Evolutionary conservation across 2,797 vertebrate species (phyloP), one percentile per base, ranked within the genome.

Genomic region (Melopsittacus undulatus): DNA sequence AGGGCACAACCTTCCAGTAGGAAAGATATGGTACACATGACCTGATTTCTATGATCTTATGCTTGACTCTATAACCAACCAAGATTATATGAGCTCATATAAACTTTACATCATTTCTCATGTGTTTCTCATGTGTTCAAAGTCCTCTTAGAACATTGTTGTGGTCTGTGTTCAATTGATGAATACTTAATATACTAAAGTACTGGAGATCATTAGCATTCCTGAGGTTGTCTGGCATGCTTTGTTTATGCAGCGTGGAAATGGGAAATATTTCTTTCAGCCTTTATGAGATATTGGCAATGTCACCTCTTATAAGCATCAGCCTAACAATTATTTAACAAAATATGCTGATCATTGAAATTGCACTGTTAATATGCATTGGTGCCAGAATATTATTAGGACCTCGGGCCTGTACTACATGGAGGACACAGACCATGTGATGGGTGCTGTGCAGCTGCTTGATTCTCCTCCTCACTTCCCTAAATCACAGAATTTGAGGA

Each of bases 301-400:
- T 96, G 84, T 95, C 95, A 94, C 80, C 69, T 96, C 94, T 89
- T 77, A 96, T 97, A 96, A 97, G 62, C 96, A 87, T 97, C 97
- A 97, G 82, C 34, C 82, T 95, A 92, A 82, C 92, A 96, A 97
- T 96, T 97, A 96, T 93, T 96, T 92, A 75, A 89, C 80, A 91
- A 97, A 97, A 96, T 96, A 95, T 96, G 97, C 97, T 97, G 97
- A 96, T 97, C 86, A 95, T 90, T 96, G 97, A 96, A 96, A 95
- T 96, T 87, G 64, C 83, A 84, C 80, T 87, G 79, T 95, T 96
- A 92, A 83, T 78, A 94, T 77, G 83, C 74, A 19, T 59, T 74
- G 38, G 29, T 92, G 94, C 95, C 95, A 97, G 79, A 83, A 87
- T 91, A 87, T 83, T 97, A 82, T 95, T 95, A 94, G 74, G 88